phyloP scores from a whole-genome alignment of 2,888 invertebrate species.

The Stenurella melanura region DNA sequence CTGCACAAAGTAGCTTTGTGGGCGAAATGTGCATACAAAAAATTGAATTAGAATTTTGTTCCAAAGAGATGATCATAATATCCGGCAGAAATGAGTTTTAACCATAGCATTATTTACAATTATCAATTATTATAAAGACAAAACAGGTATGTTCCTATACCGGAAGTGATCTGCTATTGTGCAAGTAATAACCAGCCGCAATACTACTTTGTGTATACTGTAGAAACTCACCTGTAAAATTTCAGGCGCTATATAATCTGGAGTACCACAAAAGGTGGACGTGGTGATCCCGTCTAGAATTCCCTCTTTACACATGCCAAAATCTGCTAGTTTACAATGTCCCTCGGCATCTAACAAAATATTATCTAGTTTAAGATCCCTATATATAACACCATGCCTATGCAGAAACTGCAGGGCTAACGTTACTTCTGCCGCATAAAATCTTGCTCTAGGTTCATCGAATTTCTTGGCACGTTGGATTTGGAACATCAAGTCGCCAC shows the following conservation, averaged over 20 bases:
- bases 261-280: constrained; percentile 99
- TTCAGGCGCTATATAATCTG: constrained; percentile 99
- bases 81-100: too few relatives aligned
- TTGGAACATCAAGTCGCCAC: constrained; percentile 99
- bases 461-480: constrained; percentile 98
- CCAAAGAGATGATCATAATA: too few relatives aligned
- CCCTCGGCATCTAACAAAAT: constrained; percentile 97
- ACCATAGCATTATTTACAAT: too few relatives aligned
- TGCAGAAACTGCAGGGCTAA: constrained; percentile 98
- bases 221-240: constrained; percentile 66
- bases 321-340: constrained; percentile 94
- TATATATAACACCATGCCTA: constrained; percentile 96
- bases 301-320: constrained; percentile 96
- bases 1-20: too few relatives aligned
- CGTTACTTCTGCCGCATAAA: constrained; percentile 99
- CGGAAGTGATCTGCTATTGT: too few relatives aligned
- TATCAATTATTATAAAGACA: too few relatives aligned
- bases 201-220: too few relatives aligned
- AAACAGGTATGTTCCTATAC: too few relatives aligned
- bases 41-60: too few relatives aligned
- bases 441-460: constrained; percentile 95
- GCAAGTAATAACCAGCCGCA: too few relatives aligned
- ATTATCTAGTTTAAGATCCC: constrained; percentile 99
- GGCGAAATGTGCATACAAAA: too few relatives aligned
- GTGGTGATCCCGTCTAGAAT: constrained; percentile 91